Evolutionary conservation across 1,140 invertebrate genomes (phyloP).

Genomic region (Spodoptera litura): DNA sequence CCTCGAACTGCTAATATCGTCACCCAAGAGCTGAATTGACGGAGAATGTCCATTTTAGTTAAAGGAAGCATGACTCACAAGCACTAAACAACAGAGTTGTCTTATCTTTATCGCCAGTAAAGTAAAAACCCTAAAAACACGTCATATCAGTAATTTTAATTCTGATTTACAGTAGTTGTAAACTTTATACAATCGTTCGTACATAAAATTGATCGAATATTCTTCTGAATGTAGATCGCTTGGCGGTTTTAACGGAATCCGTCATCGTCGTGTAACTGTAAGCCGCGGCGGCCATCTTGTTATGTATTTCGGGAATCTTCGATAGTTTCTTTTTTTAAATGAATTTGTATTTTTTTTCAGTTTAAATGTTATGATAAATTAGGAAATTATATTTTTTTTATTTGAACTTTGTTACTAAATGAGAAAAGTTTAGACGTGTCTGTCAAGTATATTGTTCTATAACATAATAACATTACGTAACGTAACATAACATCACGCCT

Average conservation of each 20-base stretch:
- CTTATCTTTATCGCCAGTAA: slow-evolving; percentile 16
- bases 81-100: no score
- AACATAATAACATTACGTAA: no score
- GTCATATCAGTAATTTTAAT: slow-evolving; percentile 5
- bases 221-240: slow-evolving; percentile 4
- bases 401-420: no score
- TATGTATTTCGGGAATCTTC: neutral
- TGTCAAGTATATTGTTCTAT: no score
- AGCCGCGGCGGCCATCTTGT: neutral
- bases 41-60: no score
- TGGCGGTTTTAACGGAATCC: slow-evolving; percentile 22
- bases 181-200: neutral
- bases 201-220: slow-evolving; percentile 17
- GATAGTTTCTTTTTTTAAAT: neutral
- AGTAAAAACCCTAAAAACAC: neutral
- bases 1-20: no score
- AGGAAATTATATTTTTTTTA: no score
- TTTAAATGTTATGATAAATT: neutral
- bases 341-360: neutral
- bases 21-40: no score
- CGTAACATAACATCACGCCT: no score
- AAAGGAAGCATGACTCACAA: neutral
- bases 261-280: slow-evolving; percentile 8
- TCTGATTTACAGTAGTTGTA: slow-evolving; percentile 4
- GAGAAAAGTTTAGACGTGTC: no score